Percentiles rank a stretch among this genome's conserved stretches.
Evolutionary conservation across 2,113 vertebrate genomes (phyloP).

Genomic region (Hydrolagus affinis): DNA sequence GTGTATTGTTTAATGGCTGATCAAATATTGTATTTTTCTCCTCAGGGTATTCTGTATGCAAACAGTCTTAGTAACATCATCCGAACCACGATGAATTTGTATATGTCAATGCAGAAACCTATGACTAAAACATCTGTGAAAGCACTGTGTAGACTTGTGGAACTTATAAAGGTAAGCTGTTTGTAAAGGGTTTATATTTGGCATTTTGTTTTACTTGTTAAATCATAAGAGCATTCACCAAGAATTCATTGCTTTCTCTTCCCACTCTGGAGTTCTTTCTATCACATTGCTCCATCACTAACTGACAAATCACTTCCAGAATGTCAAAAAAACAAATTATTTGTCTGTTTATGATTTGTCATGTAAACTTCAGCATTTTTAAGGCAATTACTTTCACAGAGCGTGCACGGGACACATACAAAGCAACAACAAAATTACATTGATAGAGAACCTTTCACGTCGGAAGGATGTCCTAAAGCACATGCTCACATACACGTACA

Average conservation of each 20-base stretch:
- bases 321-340: too few relatives aligned
- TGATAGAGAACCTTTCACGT: too few relatives aligned
- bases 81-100: constrained; percentile 96
- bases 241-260: not conserved
- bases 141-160: constrained; percentile 84
- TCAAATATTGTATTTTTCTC: constrained; percentile 18
- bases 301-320: too few relatives aligned
- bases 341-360: too few relatives aligned
- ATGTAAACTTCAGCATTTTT: too few relatives aligned
- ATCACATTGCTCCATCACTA: not conserved
- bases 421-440: too few relatives aligned
- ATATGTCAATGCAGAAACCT: constrained; percentile 93
- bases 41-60: constrained; percentile 88
- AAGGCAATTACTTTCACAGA: too few relatives aligned
- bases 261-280: not conserved
- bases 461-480: too few relatives aligned
- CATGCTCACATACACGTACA: too few relatives aligned
- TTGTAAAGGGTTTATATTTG: not conserved
- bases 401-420: too few relatives aligned
- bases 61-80: constrained; percentile 89
- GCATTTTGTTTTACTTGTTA: not conserved
- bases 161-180: constrained; percentile 79
- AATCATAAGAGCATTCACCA: constrained; percentile 10
- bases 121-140: constrained; percentile 98
- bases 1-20: not conserved